Percentiles rank a stretch among this genome's conserved stretches.
Conservation (phyloP, 92 coral and sea anemone species). For the Virgularia gustaviana region DNA sequence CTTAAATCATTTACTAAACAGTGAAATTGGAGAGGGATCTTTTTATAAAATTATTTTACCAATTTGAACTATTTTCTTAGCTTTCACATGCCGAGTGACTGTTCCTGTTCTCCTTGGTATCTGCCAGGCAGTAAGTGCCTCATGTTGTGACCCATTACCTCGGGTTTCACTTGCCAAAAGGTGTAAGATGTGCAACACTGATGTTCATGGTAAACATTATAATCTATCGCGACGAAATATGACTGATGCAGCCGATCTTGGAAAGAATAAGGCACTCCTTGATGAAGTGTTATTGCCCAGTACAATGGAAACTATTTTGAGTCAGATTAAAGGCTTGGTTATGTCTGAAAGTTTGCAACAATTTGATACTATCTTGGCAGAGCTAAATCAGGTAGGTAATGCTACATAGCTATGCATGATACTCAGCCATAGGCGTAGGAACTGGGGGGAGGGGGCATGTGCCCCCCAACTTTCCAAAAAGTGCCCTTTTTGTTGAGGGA, state of each 20-base stretch:
- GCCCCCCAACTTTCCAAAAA: too few species aligned
- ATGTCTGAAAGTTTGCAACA: constrained; percentile 27
- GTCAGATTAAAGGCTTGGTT: constrained; percentile 21
- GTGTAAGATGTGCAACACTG: constrained; percentile 15
- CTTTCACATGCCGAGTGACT: constrained; percentile 62
- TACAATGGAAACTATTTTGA: constrained; percentile 12
- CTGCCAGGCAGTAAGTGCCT: constrained; percentile 84
- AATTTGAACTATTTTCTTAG: constrained; percentile 30
- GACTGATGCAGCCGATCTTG: background rate
- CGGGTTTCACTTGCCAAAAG: constrained; percentile 3
- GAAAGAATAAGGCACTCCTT: background rate
- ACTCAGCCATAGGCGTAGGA: too few species aligned
- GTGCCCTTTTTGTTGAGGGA: too few species aligned
- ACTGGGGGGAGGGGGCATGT: too few species aligned
- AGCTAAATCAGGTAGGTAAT: constrained; percentile 20
- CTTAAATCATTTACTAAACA: too few species aligned
- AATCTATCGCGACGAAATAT: background rate
- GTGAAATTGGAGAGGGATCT: background rate
- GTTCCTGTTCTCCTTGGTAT: constrained; percentile 84
- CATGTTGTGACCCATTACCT: background rate
- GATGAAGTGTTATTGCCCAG: constrained; percentile 9
- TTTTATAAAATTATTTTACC: background rate
- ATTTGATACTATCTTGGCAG: constrained; percentile 21
- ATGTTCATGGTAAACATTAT: background rate
- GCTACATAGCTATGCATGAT: background rate